Conservation (phyloP, 1,140 invertebrate species). For the Heliothis virescens region DNA sequence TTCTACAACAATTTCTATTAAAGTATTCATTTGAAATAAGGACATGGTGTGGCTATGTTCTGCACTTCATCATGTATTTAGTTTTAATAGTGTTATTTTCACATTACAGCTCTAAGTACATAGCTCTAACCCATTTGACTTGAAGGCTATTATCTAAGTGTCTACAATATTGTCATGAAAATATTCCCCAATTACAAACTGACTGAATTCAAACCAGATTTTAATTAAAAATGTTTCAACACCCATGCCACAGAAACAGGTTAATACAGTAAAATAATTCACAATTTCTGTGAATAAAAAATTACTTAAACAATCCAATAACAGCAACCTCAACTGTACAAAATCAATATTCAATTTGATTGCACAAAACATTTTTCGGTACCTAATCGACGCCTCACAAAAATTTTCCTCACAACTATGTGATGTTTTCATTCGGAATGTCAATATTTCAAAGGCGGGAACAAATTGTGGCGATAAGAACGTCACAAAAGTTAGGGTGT, state of each 20-base stretch:
- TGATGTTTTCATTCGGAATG: slow-evolving; percentile 57
- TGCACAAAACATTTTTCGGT: slow-evolving; percentile 6
- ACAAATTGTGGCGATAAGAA: slow-evolving; percentile 74
- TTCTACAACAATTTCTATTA: too few species aligned
- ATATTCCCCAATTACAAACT: background rate
- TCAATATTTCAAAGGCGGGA: slow-evolving; percentile 78
- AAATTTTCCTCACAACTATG: slow-evolving; percentile 4
- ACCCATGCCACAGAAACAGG: background rate
- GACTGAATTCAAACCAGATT: background rate
- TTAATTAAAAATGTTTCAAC: background rate
- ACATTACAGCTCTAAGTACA: too few species aligned
- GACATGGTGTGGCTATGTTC: too few species aligned
- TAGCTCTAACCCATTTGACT: too few species aligned
- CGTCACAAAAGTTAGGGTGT: slow-evolving; percentile 68
- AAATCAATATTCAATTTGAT: slow-evolving; percentile 16
- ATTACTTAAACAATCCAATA: background rate
- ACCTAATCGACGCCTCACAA: slow-evolving; percentile 4
- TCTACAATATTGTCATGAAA: too few species aligned
- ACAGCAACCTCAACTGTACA: background rate
- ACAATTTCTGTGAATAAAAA: slow-evolving; percentile 7
- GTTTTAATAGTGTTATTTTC: too few species aligned
- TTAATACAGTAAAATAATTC: background rate
- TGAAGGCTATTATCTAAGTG: too few species aligned
- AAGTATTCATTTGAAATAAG: too few species aligned
- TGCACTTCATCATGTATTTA: too few species aligned